These are phyloP conservation scores for Eustalomyia histrio DNA, from an alignment of 2,888 invertebrate genomes.

Conservation along the genomic window DNA sequence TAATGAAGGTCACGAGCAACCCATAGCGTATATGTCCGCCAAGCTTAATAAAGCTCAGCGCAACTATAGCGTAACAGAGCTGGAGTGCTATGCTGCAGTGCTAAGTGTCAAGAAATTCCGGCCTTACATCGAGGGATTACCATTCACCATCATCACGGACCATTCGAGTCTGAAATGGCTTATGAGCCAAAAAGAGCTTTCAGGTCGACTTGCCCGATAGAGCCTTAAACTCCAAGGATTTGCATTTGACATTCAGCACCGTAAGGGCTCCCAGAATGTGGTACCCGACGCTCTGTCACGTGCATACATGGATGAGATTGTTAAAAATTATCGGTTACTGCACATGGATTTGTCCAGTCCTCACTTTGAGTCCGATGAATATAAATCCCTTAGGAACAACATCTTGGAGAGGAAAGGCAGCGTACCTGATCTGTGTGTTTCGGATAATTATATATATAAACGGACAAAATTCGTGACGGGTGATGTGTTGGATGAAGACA, in stretches of 20 bases:
- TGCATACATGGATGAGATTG: no score
- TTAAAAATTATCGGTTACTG: neutral
- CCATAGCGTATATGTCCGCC: no score
- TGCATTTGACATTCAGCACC: conserved; percentile 37
- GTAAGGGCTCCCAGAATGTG: conserved; percentile 37
- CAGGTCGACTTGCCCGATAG: conserved; percentile 26
- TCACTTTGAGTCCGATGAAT: neutral
- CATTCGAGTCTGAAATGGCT: no score
- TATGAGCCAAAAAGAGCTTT: neutral
- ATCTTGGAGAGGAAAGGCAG: no score
- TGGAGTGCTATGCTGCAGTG: no score
- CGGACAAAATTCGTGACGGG: neutral
- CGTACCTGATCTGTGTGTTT: conserved; percentile 18
- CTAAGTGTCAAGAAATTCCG: no score
- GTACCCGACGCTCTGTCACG: conserved; percentile 51
- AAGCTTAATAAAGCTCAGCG: no score
- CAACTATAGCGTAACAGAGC: no score
- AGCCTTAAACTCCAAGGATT: conserved; percentile 40
- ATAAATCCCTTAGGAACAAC: neutral
- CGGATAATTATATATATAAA: conserved; percentile 7
- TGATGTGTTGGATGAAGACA: neutral
- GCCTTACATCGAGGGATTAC: no score
- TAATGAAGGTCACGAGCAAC: no score
- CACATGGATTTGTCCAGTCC: neutral
- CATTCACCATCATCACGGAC: no score